A percentile compares a stretch with the other conserved stretches of the same genome.
These are phyloP conservation scores for Morinoia aosen DNA, from an alignment of 2,888 invertebrate species.

Conservation along the genomic window DNA sequence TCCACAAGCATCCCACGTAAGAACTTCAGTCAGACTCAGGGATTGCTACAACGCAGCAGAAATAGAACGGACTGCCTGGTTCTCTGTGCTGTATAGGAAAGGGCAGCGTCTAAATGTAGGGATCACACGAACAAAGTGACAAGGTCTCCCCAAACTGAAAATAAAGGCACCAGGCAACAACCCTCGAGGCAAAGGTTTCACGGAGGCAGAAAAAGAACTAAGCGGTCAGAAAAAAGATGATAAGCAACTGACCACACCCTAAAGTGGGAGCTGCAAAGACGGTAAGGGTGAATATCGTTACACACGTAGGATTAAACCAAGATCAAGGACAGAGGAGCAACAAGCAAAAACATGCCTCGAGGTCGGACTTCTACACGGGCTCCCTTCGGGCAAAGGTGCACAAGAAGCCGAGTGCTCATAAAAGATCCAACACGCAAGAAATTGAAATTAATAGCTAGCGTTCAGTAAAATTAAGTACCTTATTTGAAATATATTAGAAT, in stretches of 20 bases:
- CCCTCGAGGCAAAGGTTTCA: constrained; percentile 37
- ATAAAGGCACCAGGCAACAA: constrained; percentile 27
- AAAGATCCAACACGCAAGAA: not conserved
- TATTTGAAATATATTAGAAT: not conserved
- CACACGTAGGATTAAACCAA: constrained; percentile 17
- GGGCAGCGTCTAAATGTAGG: not conserved
- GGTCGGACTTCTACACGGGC: not conserved
- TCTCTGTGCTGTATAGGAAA: not conserved
- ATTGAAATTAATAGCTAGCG: not conserved
- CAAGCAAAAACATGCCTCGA: constrained; percentile 5
- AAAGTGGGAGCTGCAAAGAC: constrained; percentile 16
- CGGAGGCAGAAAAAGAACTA: constrained; percentile 1
- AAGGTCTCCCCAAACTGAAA: constrained; percentile 4
- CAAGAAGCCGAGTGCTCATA: not conserved
- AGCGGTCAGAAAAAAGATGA: constrained; percentile 20
- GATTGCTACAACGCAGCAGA: not conserved
- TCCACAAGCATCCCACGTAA: not conserved
- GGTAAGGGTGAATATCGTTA: not conserved
- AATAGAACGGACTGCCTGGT: not conserved
- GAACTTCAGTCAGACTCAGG: not conserved
- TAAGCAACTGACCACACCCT: constrained; percentile 47
- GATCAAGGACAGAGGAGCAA: constrained; percentile 40
- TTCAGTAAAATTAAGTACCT: not conserved
- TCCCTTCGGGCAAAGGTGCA: not conserved
- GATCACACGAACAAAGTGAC: not conserved